These are phyloP conservation scores for Lacerta agilis DNA, from an alignment of 2,797 vertebrate species.

Conservation along the genomic window DNA sequence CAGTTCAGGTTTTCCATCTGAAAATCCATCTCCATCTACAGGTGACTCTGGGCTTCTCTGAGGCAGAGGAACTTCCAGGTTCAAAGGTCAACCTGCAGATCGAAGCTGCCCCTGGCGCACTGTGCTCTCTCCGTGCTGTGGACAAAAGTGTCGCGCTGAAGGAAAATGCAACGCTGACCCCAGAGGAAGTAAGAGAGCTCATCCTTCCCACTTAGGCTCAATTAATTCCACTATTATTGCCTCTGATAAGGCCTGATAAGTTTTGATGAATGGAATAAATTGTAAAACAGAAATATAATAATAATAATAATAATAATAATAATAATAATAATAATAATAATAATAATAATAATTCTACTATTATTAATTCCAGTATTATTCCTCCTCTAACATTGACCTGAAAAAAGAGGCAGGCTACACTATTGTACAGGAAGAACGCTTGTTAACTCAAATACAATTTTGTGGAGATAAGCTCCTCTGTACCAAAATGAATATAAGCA, in stretches of 20 bases:
- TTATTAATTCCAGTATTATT: slow-evolving; percentile 44
- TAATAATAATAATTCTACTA: too few species aligned
- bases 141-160: slow-evolving; percentile 84
- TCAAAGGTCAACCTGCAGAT: slow-evolving; percentile 75
- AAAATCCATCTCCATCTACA: slow-evolving; percentile 53
- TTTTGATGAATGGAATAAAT: too few species aligned
- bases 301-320: too few species aligned
- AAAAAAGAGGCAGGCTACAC: not conserved
- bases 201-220: fast-evolving
- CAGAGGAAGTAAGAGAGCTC: slow-evolving; percentile 72
- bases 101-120: slow-evolving; percentile 80
- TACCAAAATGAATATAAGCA: not conserved
- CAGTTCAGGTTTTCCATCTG: too few species aligned
- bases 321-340: too few species aligned
- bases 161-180: slow-evolving; percentile 74
- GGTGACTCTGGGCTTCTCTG: slow-evolving; percentile 84
- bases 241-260: too few species aligned
- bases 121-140: slow-evolving; percentile 86
- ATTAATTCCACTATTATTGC: too few species aligned
- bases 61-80: slow-evolving; percentile 79
- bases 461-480: too few species aligned
- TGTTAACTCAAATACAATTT: not conserved
- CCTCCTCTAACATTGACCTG: slow-evolving; percentile 66
- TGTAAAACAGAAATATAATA: too few species aligned
- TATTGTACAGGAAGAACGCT: not conserved